A percentile compares a stretch with the other conserved stretches of the same genome.
Conservation (phyloP, 2,113 vertebrate species). For the Neodontobutis hainanensis region DNA sequence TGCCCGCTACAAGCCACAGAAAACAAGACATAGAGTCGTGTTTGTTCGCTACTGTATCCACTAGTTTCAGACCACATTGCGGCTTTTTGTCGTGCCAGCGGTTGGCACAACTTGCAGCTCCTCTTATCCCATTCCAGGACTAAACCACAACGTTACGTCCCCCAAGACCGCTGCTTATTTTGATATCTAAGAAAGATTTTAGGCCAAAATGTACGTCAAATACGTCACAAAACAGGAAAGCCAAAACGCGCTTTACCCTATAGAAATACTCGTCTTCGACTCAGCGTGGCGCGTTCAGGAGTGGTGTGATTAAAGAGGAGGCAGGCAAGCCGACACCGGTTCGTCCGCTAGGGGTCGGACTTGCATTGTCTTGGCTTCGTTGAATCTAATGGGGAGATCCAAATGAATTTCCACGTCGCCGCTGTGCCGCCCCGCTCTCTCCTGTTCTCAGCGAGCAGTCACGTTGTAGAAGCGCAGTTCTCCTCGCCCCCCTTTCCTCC, state of each 20-base stretch:
- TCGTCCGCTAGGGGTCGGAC: conserved; percentile 75
- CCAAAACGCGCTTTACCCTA: conserved; percentile 62
- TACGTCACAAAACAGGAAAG: conserved; percentile 2
- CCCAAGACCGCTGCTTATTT: not conserved
- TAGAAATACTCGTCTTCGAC: conserved; percentile 11
- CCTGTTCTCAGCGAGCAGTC: conserved; percentile 66
- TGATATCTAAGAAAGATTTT: not conserved
- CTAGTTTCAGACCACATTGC: conserved; percentile 28
- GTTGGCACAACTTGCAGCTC: conserved; percentile 63
- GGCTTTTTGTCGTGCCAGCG: conserved; percentile 11
- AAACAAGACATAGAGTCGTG: not conserved
- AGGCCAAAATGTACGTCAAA: conserved; percentile 4
- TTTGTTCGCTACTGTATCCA: not conserved
- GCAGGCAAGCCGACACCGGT: not conserved
- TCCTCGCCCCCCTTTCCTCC: conserved; percentile 31
- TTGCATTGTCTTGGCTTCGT: conserved; percentile 69
- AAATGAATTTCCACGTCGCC: conserved; percentile 69
- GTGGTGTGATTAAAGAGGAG: conserved; percentile 15
- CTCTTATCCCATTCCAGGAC: conserved; percentile 50
- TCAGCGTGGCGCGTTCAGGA: conserved; percentile 39
- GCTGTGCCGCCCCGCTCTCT: conserved; percentile 31
- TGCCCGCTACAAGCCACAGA: not conserved
- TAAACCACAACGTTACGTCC: not conserved
- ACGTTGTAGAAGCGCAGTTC: conserved; percentile 73
- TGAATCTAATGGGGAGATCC: conserved; percentile 68